Percentiles rank a stretch among this genome's conserved stretches.
Evolutionary conservation across 2,113 vertebrate genomes (phyloP).

Genomic region (Thermophis baileyi): DNA sequence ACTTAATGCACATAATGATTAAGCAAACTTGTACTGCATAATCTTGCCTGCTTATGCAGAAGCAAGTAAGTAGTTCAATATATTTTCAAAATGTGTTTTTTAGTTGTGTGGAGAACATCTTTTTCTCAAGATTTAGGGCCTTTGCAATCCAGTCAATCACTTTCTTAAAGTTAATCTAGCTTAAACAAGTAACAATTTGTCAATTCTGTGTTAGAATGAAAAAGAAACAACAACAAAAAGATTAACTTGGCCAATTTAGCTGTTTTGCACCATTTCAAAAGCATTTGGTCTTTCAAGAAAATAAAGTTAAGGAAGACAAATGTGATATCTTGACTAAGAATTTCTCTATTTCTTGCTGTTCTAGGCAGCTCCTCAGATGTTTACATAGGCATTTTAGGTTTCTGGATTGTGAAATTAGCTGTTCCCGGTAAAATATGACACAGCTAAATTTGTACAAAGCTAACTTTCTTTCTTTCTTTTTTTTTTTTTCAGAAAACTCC

Average conservation of each 20-base stretch:
- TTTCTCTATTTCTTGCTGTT: background rate
- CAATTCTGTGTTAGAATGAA: background rate
- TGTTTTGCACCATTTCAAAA: background rate
- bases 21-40: background rate
- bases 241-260: background rate
- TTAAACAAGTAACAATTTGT: background rate
- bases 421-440: background rate
- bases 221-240: background rate
- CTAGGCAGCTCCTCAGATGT: background rate
- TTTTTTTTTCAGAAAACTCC: slow-evolving; percentile 59
- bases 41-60: background rate
- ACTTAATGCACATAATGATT: background rate
- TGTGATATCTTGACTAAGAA: background rate
- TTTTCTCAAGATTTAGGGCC: background rate
- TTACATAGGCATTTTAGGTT: background rate
- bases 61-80: background rate
- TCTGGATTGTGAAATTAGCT: background rate
- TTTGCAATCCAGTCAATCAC: background rate
- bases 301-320: background rate
- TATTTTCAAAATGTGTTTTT: background rate
- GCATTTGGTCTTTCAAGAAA: background rate
- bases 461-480: slow-evolving; percentile 21
- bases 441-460: background rate
- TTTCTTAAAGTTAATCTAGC: background rate
- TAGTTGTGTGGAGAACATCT: background rate